Percentiles rank a stretch among this genome's conserved stretches.
phyloP scores from a whole-genome alignment of 2,113 vertebrate genomes.

The Elanus axillaris region DNA sequence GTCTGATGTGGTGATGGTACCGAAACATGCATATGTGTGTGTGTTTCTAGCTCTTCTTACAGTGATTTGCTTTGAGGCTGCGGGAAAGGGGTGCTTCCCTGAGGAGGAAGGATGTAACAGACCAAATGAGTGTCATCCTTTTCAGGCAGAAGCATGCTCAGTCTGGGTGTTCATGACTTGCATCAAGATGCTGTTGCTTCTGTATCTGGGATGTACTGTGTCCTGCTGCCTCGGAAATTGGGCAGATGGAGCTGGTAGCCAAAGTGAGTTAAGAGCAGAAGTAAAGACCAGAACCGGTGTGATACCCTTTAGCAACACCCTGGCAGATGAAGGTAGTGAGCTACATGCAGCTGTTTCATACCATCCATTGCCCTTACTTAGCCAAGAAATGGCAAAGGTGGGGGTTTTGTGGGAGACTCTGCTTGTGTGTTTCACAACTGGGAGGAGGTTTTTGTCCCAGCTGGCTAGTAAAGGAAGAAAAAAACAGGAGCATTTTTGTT shows the following conservation, averaged over 20 bases:
- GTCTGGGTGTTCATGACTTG: background rate
- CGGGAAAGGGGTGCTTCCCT: background rate
- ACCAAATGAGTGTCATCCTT: background rate
- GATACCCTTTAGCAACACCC: background rate
- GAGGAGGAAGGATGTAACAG: background rate
- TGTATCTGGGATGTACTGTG: background rate
- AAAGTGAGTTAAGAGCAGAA: background rate
- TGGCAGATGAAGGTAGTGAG: background rate
- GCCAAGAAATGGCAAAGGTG: background rate
- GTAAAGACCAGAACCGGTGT: background rate
- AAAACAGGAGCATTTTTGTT: background rate
- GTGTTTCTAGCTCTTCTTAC: background rate
- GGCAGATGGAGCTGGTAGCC: background rate
- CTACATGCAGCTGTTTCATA: background rate
- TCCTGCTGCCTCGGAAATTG: background rate
- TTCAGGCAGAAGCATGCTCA: background rate
- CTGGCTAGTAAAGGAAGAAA: background rate
- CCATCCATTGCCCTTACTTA: background rate
- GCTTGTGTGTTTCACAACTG: background rate
- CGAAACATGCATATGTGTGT: rapidly evolving
- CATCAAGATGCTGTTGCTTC: background rate
- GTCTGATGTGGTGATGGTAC: background rate
- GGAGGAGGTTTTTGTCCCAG: background rate
- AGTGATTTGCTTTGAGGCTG: background rate
- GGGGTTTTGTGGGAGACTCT: background rate